These are phyloP conservation scores for Aplochiton taeniatus DNA, from an alignment of 2,797 vertebrate genomes.

Conservation along the genomic window DNA sequence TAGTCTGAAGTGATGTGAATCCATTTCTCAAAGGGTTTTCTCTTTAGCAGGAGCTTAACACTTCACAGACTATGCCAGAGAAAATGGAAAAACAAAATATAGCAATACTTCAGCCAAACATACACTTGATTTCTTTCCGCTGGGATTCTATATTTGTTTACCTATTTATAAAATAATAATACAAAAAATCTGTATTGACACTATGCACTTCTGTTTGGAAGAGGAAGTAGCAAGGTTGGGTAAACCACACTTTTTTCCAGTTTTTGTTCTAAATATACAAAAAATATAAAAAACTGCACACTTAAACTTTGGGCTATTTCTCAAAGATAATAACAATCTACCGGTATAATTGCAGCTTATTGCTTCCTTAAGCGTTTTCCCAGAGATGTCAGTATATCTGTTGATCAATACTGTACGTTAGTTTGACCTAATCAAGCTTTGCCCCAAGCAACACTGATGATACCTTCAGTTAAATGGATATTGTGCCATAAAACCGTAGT, in stretches of 20 bases:
- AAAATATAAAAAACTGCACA: too few relatives aligned
- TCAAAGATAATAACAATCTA: constrained; percentile 17
- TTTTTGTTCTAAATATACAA: too few relatives aligned
- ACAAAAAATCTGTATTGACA: constrained; percentile 33
- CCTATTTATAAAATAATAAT: too few relatives aligned
- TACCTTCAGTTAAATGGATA: too few relatives aligned
- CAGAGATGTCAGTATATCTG: background rate
- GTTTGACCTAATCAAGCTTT: background rate
- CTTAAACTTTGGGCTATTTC: constrained; percentile 16
- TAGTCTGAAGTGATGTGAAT: constrained; percentile 31
- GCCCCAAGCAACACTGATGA: too few relatives aligned
- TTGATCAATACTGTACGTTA: background rate
- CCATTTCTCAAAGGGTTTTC: constrained; percentile 36
- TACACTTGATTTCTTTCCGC: constrained; percentile 47
- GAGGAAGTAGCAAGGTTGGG: constrained; percentile 30
- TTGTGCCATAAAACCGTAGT: too few relatives aligned
- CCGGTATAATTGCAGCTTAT: background rate
- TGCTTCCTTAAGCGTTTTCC: too few relatives aligned
- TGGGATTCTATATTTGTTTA: constrained; percentile 46
- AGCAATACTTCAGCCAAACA: constrained; percentile 37
- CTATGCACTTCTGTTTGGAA: constrained; percentile 40
- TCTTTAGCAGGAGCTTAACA: constrained; percentile 33
- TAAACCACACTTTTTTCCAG: constrained; percentile 37
- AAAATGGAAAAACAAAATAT: constrained; percentile 23
- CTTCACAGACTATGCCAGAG: constrained; percentile 20